These are phyloP conservation scores for Micromys minutus DNA, from an alignment of 2,113 vertebrate genomes.

Conservation along the genomic window DNA sequence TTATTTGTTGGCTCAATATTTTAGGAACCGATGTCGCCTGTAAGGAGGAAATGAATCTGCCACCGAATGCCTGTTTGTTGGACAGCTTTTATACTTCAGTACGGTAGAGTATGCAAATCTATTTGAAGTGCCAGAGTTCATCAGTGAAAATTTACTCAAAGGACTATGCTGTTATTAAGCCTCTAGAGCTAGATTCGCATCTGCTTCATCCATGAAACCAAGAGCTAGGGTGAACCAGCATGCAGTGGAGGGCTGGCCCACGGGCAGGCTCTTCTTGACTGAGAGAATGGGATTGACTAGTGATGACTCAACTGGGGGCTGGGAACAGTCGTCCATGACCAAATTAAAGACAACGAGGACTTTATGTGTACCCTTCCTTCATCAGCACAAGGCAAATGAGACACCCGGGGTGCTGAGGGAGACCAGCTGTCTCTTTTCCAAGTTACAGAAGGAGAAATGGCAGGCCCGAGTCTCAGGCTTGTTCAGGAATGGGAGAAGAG, in stretches of 20 bases:
- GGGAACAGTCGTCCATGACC: not conserved
- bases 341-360: slow-evolving; percentile 41
- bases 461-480: not conserved
- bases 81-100: not conserved
- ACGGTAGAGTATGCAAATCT: not conserved
- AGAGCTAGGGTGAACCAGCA: too few species aligned
- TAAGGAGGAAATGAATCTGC: not conserved
- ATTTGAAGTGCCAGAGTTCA: not conserved
- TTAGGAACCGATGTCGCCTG: not conserved
- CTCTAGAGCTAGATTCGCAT: not conserved
- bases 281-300: slow-evolving; percentile 32
- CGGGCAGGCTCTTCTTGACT: slow-evolving; percentile 39
- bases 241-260: slow-evolving; percentile 9
- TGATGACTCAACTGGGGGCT: slow-evolving; percentile 39
- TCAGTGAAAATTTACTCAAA: not conserved
- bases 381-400: not conserved
- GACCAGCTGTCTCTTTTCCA: slow-evolving; percentile 32
- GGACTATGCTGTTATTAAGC: not conserved
- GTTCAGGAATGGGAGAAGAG: not conserved
- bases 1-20: not conserved
- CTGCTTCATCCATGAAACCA: not conserved
- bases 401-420: not conserved
- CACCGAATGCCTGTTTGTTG: not conserved
- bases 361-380: not conserved
- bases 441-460: slow-evolving; percentile 5